Evolutionary conservation across 2,888 invertebrate genomes (phyloP), one percentile per base, ranked within the genome.

Genomic region (Eueremaeus valkanovi): DNA sequence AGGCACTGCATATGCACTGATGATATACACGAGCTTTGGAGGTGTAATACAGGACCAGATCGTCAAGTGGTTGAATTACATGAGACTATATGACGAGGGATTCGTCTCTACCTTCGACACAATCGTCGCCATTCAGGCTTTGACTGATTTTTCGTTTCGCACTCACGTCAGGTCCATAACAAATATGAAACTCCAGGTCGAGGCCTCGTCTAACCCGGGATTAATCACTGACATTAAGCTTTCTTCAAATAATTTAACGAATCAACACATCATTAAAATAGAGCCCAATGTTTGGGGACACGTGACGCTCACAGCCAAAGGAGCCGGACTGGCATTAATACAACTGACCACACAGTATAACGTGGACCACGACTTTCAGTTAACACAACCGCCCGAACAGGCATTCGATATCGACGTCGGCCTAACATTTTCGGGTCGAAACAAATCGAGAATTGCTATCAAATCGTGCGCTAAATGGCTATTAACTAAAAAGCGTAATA

Each of bases 301-400:
- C 79, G 83, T 86, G n/a, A 83, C 85, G 77, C 83, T 86, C 1
- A 81, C 83, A 31, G 86, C 85, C 5, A 82, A 83, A 79, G 87
- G 87, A 58, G 84, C 85, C 8, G 87, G 87, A 0, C 82, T 86
- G 77, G 86, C 86, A 0, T 81, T 87, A 42, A 82, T 86, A 49
- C 87, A 87, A 82, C 80, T 87, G 79, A 85, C 86, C 58, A 81
- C 84, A 29, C 81, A 81, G 66, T 85, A 84, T 77, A 84, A 84
- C n/a, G 82, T 85, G 5, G 85, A 85, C 78, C 81, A 81, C 77
- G 82, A 82, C 27, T 81, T 81, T 49, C 80, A 83, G 27, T 79
- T 81, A 16, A 79, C 81, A 13, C 78, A 80, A 45, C 84, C 85
- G 3, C 81, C 83, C 0, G 80, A 80, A 16, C 81, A 82, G 21